A percentile compares a stretch with the other conserved stretches of the same genome.
These are phyloP conservation scores for Cephus runcator DNA, from an alignment of 2,888 invertebrate species.

Conservation along the genomic window DNA sequence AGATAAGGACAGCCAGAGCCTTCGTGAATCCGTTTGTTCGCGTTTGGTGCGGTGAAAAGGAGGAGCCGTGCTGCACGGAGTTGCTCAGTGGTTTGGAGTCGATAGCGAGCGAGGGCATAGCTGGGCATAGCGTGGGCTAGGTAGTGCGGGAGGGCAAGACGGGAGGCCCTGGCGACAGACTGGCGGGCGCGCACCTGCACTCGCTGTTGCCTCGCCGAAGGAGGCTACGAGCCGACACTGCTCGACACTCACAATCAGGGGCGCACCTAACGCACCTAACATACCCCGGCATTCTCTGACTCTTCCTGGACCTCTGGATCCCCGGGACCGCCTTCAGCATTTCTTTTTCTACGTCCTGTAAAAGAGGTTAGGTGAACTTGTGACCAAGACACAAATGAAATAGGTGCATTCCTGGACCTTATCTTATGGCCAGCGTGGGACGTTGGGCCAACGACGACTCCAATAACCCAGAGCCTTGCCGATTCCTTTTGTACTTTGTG, in stretches of 20 bases:
- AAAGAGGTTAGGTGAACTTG: slow-evolving; percentile 15
- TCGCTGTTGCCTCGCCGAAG: slow-evolving; percentile 37
- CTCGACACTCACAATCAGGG: slow-evolving; percentile 39
- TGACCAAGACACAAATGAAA: slow-evolving; percentile 39
- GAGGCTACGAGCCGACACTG: slow-evolving; percentile 38
- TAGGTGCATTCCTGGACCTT: slow-evolving; percentile 41
- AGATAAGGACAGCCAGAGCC: slow-evolving; percentile 21
- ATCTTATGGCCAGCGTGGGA: slow-evolving; percentile 1
- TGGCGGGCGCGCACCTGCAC: slow-evolving; percentile 63
- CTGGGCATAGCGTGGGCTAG: slow-evolving; percentile 32
- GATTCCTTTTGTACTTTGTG: not conserved
- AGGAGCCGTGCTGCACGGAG: slow-evolving; percentile 29
- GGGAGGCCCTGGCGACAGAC: slow-evolving; percentile 59
- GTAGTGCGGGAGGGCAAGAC: slow-evolving; percentile 32
- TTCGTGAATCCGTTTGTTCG: slow-evolving; percentile 32
- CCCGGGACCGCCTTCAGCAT: not conserved
- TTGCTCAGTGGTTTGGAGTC: slow-evolving; percentile 14
- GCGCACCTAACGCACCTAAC: slow-evolving; percentile 44
- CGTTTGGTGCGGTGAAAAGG: slow-evolving; percentile 26
- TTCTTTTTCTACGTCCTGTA: not conserved
- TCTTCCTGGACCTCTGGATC: not conserved
- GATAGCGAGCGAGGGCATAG: slow-evolving; percentile 13
- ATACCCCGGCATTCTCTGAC: not conserved
- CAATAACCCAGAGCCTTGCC: not conserved
- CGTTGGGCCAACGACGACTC: not conserved